Evolutionary conservation across 1,140 invertebrate genomes (phyloP).

Genomic region (Pseudomyrmex cubaensis): DNA sequence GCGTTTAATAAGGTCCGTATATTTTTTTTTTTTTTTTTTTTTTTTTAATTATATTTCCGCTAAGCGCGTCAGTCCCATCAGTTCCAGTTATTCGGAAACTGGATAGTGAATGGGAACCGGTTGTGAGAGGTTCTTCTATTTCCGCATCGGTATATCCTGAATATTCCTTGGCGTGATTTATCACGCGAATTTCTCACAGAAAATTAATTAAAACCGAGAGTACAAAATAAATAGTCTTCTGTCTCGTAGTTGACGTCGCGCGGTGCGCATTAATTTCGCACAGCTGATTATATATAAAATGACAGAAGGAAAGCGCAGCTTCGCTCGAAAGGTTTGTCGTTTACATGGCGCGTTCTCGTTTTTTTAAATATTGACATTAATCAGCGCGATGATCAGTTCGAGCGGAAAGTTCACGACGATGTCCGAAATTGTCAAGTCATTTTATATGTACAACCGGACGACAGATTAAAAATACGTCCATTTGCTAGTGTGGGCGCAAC

Average conservation of each 20-base stretch:
- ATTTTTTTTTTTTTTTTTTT: constrained; percentile 35
- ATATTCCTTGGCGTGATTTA: background rate
- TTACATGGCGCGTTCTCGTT: background rate
- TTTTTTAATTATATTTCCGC: constrained; percentile 42
- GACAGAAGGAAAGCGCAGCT: background rate
- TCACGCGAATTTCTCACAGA: background rate
- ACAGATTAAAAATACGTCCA: constrained; percentile 68
- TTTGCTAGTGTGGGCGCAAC: constrained; percentile 57
- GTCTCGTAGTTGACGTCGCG: background rate
- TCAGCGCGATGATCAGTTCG: constrained; percentile 1
- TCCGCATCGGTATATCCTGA: constrained; percentile 2
- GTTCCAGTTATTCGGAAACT: constrained; percentile 38
- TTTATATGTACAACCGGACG: constrained; percentile 6
- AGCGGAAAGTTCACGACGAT: background rate
- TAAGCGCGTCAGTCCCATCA: constrained; percentile 16
- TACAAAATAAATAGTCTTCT: background rate
- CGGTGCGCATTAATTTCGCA: constrained; percentile 19
- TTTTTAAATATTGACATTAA: constrained; percentile 18
- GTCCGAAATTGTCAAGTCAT: constrained; percentile 14
- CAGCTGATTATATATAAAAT: constrained; percentile 5
- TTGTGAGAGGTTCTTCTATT: background rate
- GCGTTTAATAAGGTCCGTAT: constrained; percentile 17
- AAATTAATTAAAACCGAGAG: constrained; percentile 11
- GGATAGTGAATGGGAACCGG: constrained; percentile 21
- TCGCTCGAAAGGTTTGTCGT: background rate